These are phyloP conservation scores for Chelmon rostratus DNA, from an alignment of 2,797 vertebrate species.

Conservation along the genomic window DNA sequence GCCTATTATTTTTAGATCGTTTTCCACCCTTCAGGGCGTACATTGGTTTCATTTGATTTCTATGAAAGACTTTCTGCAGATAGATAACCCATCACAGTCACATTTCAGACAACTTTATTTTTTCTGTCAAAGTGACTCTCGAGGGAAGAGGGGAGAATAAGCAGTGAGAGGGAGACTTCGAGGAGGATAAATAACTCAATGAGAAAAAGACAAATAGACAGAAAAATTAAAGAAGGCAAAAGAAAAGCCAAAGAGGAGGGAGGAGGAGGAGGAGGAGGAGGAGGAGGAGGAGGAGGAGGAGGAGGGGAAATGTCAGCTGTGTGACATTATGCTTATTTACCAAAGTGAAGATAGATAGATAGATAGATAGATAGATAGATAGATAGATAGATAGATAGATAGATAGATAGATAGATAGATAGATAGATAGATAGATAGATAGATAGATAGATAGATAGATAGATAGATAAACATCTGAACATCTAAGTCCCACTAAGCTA, in stretches of 20 bases:
- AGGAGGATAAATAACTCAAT: slow-evolving; percentile 31
- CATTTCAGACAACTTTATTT: slow-evolving; percentile 12
- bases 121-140: slow-evolving; percentile 21
- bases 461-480: too few relatives aligned
- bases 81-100: slow-evolving; percentile 13
- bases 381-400: too few relatives aligned
- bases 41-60: background rate
- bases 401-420: too few relatives aligned
- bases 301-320: background rate
- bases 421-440: too few relatives aligned
- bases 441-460: too few relatives aligned
- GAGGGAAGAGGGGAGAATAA: slow-evolving; percentile 9
- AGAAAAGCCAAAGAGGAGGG: background rate
- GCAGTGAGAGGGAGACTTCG: background rate
- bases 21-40: background rate
- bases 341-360: background rate
- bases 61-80: slow-evolving; percentile 5
- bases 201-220: slow-evolving; percentile 21
- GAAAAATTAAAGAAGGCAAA: background rate
- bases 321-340: slow-evolving; percentile 1
- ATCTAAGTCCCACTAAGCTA: too few relatives aligned
- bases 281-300: background rate
- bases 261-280: background rate
- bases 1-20: background rate
- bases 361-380: too few relatives aligned